phyloP scores from a whole-genome alignment of 2,113 vertebrate genomes.

The Atractosteus spatula region DNA sequence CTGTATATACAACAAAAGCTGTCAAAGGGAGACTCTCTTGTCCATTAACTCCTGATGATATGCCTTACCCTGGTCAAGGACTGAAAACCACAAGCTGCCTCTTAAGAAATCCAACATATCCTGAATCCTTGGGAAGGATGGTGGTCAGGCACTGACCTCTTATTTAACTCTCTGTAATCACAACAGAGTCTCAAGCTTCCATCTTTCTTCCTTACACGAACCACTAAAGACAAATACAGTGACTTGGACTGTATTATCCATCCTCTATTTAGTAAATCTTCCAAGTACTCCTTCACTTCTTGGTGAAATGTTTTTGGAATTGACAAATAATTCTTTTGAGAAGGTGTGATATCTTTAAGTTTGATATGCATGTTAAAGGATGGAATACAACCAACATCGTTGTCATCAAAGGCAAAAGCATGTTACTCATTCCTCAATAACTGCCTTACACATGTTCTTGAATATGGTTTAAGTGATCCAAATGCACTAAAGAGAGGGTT shows the following conservation, averaged over 20 bases:
- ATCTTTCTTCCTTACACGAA: constrained; percentile 14
- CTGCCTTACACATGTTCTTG: not conserved
- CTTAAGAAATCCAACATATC: not conserved
- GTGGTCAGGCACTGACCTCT: not conserved
- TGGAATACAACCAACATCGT: not conserved
- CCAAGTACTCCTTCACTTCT: not conserved
- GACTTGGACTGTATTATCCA: constrained; percentile 7
- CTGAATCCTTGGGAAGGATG: not conserved
- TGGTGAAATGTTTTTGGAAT: not conserved
- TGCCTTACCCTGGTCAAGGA: not conserved
- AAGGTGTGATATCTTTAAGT: not conserved
- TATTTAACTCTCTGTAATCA: not conserved
- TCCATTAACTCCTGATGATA: not conserved
- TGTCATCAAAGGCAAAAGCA: not conserved
- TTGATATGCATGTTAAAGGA: constrained; percentile 8
- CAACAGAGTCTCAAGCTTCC: not conserved
- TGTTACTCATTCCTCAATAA: not conserved
- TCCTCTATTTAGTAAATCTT: constrained; percentile 2
- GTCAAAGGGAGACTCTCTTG: too few relatives aligned
- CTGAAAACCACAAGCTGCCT: not conserved
- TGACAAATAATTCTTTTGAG: not conserved
- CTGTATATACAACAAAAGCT: too few relatives aligned
- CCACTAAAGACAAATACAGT: not conserved
- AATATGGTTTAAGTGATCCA: not conserved
- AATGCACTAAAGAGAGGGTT: not conserved